These are phyloP conservation scores for Takifugu flavidus DNA, from an alignment of 2,113 vertebrate genomes.

Conservation along the genomic window DNA sequence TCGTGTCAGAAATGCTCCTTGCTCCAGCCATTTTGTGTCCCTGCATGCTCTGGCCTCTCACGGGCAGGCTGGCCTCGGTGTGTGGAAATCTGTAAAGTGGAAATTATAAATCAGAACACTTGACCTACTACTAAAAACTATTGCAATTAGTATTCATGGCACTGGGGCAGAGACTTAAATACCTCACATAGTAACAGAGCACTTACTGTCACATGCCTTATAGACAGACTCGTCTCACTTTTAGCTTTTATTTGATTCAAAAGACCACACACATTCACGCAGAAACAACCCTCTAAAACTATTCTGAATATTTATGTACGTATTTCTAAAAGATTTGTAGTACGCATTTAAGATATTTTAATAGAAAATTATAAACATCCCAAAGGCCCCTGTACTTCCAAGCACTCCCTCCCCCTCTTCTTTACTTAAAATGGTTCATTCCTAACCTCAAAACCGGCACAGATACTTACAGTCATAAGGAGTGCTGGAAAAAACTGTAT, in stretches of 20 bases:
- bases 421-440: background rate
- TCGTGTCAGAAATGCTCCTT: slow-evolving; percentile 58
- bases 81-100: slow-evolving; percentile 48
- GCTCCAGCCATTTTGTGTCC: slow-evolving; percentile 57
- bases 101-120: slow-evolving; percentile 58
- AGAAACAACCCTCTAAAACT: background rate
- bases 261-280: background rate
- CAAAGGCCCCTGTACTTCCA: background rate
- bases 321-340: background rate
- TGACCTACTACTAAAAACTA: slow-evolving; percentile 50
- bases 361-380: background rate
- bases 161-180: slow-evolving; percentile 45
- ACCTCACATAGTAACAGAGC: slow-evolving; percentile 26
- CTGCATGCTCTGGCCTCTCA: slow-evolving; percentile 48
- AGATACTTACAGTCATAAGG: background rate
- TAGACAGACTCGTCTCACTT: slow-evolving; percentile 10
- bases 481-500: background rate
- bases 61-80: slow-evolving; percentile 30
- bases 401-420: background rate
- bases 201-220: slow-evolving; percentile 18
- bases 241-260: background rate
- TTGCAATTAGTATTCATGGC: slow-evolving; percentile 46
- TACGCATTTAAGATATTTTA: too few species aligned
- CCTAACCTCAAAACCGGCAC: background rate
- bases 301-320: background rate